Evolutionary conservation across 2,113 vertebrate genomes (phyloP), one percentile per base, ranked within the genome.

Genomic region (Abramis brama): DNA sequence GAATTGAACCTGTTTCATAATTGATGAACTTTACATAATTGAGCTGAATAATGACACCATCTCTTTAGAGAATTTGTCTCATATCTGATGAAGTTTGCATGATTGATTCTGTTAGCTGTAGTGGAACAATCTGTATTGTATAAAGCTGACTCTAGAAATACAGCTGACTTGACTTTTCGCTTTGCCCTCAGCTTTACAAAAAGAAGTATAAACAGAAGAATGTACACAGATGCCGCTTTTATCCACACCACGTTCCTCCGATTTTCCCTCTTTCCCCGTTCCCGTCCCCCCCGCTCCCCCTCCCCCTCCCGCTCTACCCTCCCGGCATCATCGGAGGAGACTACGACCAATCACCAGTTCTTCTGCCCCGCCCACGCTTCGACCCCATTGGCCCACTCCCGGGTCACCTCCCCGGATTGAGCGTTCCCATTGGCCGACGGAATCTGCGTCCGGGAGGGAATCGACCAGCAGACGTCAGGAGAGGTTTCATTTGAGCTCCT

Each of bases 251-350:
- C 43, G 2, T 33, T 33, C 86, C 84, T 21, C 84, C 81, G 6
- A 76, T 84, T 0, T 79, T 60, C 74, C 82, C 83, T 1, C 12
- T 55, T 0, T 60, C 25, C 66, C 82, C 89, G 50, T 12, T 84
- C 23, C 90, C 91, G 21, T 17, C 6, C 15, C 59, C 85, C 57
- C 88, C 87, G 19, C 17, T 6, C 57, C 88, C 87, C 12, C 17
- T 6, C 5, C 52, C 52, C 19, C 1, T 47, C 9, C 92, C 92
- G 9, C 57, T 89, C 2, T 78, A 84, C 85, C 93, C 93, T 0
- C 92, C 95, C 0, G 94, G 94, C 4, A 94, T 95, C 89, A 94
- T 95, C n/a, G 94, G 94, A 0, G 95, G 94, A 0, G 94, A 92
- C 0, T 93, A 94, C 11, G 95, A 95, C 90, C 91, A 92, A 77